These are phyloP conservation scores for Entelurus aequoreus DNA, from an alignment of 2,113 vertebrate species.

Conservation along the genomic window DNA sequence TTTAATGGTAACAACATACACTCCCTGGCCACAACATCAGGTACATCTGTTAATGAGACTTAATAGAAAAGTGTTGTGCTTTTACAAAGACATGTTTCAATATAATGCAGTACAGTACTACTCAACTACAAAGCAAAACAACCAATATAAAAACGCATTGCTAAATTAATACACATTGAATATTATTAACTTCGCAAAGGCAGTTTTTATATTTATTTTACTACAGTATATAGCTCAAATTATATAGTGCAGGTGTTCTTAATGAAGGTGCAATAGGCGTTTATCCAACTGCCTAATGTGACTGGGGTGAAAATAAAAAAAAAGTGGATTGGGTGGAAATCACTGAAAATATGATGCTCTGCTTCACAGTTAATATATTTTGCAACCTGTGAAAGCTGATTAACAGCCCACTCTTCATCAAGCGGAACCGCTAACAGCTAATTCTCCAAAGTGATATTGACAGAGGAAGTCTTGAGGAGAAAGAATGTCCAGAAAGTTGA, in stretches of 20 bases:
- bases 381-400: conserved; percentile 34
- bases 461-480: conserved; percentile 23
- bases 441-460: conserved; percentile 47
- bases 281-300: not conserved
- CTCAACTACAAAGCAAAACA: no score
- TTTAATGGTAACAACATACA: not conserved
- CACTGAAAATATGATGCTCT: conserved; percentile 30
- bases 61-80: no score
- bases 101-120: no score
- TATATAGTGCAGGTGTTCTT: not conserved
- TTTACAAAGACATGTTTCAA: no score
- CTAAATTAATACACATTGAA: no score
- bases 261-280: not conserved
- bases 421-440: conserved; percentile 32
- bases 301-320: conserved; percentile 25
- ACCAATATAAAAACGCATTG: no score
- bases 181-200: no score
- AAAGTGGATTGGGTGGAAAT: conserved; percentile 17
- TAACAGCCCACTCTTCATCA: conserved; percentile 23
- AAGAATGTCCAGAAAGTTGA: conserved; percentile 20
- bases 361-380: conserved; percentile 10
- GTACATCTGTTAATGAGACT: not conserved
- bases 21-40: not conserved
- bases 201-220: no score
- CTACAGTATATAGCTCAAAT: no score